Percentiles rank a stretch among this genome's conserved stretches.
These are phyloP conservation scores for Lepidocyrtinus sp. DNA, from an alignment of 2,888 invertebrate genomes.

Conservation along the genomic window DNA sequence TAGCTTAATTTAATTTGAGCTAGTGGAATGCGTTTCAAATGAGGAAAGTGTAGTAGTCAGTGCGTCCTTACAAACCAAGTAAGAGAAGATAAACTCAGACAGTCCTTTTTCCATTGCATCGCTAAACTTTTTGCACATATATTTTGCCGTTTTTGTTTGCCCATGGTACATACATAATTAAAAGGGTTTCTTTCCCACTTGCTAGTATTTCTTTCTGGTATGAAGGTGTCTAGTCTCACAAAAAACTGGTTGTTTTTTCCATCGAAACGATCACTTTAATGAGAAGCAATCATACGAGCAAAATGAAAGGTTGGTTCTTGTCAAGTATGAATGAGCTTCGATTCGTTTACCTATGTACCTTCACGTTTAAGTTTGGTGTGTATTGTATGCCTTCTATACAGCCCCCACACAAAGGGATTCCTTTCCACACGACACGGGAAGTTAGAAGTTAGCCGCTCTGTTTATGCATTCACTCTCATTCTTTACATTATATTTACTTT, in stretches of 20 bases:
- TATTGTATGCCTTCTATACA: too few species aligned
- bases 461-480: slow-evolving; percentile 3
- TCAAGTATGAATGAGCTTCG: slow-evolving; percentile 20
- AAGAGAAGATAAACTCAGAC: background rate
- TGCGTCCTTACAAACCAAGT: background rate
- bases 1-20: too few species aligned
- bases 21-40: too few species aligned
- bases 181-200: background rate
- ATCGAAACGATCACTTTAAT: slow-evolving; percentile 28
- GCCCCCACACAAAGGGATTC: background rate
- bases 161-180: too few species aligned
- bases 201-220: background rate
- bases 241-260: background rate
- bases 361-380: too few species aligned
- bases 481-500: background rate
- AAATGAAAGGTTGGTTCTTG: slow-evolving; percentile 35
- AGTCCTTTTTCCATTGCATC: background rate
- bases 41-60: background rate
- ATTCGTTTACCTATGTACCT: too few species aligned
- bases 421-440: background rate
- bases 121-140: too few species aligned
- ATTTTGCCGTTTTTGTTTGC: too few species aligned
- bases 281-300: slow-evolving; percentile 34
- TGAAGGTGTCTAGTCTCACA: background rate
- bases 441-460: background rate